These are phyloP conservation scores for Pseudorasbora parva DNA, from an alignment of 2,113 vertebrate species.

Conservation along the genomic window DNA sequence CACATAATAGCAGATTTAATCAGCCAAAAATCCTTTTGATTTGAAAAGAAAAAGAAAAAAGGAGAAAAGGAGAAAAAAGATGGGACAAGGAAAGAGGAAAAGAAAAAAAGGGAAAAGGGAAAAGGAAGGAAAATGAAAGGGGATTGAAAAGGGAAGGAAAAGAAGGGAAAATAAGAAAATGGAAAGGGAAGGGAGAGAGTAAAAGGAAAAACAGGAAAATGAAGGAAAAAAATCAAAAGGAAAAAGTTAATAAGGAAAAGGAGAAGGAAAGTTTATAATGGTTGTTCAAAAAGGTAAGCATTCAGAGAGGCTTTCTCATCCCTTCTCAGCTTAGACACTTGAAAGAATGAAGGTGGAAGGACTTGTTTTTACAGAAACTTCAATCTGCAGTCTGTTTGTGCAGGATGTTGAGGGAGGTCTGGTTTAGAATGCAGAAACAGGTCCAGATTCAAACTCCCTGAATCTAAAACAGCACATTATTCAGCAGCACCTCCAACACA, in stretches of 20 bases:
- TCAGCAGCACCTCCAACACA: neutral
- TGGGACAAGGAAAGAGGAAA: neutral
- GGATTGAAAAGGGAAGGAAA: constrained; percentile 48
- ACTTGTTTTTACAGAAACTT: neutral
- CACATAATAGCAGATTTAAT: neutral
- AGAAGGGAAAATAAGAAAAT: constrained; percentile 47
- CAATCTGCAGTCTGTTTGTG: neutral
- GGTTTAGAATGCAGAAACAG: neutral
- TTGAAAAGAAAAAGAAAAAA: neutral
- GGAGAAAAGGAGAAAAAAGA: neutral
- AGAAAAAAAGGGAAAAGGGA: neutral
- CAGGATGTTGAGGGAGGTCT: constrained; percentile 15
- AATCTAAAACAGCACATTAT: constrained; percentile 4
- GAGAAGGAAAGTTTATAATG: constrained; percentile 11
- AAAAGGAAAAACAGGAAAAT: neutral
- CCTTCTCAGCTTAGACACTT: constrained; percentile 1
- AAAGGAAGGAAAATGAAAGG: constrained; percentile 36
- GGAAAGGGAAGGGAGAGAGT: neutral
- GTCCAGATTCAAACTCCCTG: neutral
- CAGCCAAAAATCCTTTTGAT: neutral
- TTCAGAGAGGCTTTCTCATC: constrained; percentile 64
- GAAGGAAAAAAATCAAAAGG: neutral
- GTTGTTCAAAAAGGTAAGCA: constrained; percentile 27
- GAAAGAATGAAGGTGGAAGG: neutral
- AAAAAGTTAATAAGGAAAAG: neutral